Conservation (phyloP, 1,140 invertebrate genomes). For the Rhizoglyphus robini region DNA sequence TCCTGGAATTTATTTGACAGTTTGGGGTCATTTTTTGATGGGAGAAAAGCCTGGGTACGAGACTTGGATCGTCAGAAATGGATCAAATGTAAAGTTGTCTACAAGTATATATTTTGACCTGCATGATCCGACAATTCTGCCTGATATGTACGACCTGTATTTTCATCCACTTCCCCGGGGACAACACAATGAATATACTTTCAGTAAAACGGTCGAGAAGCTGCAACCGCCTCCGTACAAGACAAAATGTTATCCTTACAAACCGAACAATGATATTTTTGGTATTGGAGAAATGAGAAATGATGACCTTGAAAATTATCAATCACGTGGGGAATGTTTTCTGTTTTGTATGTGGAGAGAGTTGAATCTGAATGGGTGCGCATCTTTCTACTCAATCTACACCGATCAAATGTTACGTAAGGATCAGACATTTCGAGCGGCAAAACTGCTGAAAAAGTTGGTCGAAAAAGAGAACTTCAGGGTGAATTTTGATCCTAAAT, state of each 20-base stretch:
- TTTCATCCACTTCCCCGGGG: not conserved
- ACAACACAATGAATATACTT: not conserved
- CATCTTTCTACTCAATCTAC: not conserved
- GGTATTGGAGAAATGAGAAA: no score
- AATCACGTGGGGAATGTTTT: slow-evolving; percentile 2
- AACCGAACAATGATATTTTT: no score
- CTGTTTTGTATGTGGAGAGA: not conserved
- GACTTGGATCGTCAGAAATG: no score
- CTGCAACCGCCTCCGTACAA: not conserved
- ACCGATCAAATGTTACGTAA: not conserved
- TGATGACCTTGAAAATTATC: not conserved
- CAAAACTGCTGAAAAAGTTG: no score
- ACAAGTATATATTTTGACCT: not conserved
- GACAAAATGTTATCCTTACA: slow-evolving; percentile 1
- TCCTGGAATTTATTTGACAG: not conserved
- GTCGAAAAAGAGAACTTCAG: no score
- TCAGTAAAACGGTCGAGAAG: not conserved
- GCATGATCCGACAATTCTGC: not conserved
- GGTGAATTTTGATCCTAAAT: no score
- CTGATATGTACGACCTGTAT: not conserved
- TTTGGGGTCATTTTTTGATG: not conserved
- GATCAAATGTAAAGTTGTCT: no score
- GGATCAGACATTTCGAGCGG: no score
- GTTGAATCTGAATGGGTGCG: not conserved
- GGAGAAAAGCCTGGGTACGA: no score